These are phyloP conservation scores for Amaurobius ferox DNA, from an alignment of 2,888 invertebrate species.

Conservation along the genomic window DNA sequence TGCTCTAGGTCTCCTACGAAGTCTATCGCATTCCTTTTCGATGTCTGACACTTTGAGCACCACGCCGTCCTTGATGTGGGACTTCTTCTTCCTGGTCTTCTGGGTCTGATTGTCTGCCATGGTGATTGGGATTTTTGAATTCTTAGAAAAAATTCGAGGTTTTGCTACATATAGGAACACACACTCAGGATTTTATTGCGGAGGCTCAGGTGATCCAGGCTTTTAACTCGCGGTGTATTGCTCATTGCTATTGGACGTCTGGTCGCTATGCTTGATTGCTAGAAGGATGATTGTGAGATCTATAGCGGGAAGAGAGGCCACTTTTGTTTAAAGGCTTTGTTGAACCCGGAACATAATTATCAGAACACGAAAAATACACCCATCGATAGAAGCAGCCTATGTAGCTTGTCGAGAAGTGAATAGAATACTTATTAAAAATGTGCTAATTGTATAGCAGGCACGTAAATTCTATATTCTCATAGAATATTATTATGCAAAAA, in stretches of 20 bases:
- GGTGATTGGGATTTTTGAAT: not conserved
- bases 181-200: constrained; percentile 16
- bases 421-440: constrained; percentile 29
- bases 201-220: not conserved
- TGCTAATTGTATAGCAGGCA: constrained; percentile 54
- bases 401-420: not conserved
- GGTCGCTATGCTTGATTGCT: constrained; percentile 48
- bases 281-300: constrained; percentile 45
- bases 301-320: constrained; percentile 53
- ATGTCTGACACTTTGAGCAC: constrained; percentile 66
- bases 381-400: not conserved
- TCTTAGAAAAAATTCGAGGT: not conserved
- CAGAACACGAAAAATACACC: not conserved
- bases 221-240: not conserved
- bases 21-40: constrained; percentile 56
- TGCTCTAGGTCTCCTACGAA: constrained; percentile 51
- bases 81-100: constrained; percentile 16
- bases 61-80: constrained; percentile 51
- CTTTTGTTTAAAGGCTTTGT: constrained; percentile 54
- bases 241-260: constrained; percentile 34
- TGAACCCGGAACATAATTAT: constrained; percentile 6
- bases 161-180: constrained; percentile 40
- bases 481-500: constrained; percentile 16
- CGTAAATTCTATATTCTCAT: constrained; percentile 28
- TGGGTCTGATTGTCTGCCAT: constrained; percentile 55